Conservation (phyloP, 2,888 invertebrate species). For the Drosophila bunnanda region DNA sequence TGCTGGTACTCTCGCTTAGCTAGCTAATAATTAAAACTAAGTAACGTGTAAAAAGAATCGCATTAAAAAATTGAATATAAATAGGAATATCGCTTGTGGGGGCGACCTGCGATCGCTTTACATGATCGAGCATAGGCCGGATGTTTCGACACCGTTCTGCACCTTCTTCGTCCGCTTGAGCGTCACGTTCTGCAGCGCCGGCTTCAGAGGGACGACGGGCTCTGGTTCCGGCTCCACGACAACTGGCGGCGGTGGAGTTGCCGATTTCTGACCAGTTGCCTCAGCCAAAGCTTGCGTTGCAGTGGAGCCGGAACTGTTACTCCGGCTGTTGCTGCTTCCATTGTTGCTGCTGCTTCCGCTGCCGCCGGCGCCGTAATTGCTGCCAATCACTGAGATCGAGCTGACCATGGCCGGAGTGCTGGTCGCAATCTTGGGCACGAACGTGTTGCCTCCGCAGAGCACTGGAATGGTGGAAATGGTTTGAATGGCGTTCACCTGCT, state of each 20-base stretch:
- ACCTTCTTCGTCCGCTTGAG: conserved; percentile 90
- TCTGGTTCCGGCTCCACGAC: conserved; percentile 64
- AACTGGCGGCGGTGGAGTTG: conserved; percentile 57
- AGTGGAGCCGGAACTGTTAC: conserved; percentile 18
- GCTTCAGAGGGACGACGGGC: conserved; percentile 86
- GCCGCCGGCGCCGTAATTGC: conserved; percentile 70
- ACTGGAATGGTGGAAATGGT: conserved; percentile 84
- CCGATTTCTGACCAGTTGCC: conserved; percentile 37
- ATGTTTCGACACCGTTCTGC: conserved; percentile 91
- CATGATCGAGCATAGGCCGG: conserved; percentile 95
- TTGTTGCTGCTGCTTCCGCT: conserved; percentile 36
- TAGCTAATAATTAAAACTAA: conserved; percentile 69
- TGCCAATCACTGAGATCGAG: conserved; percentile 83
- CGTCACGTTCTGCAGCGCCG: conserved; percentile 87
- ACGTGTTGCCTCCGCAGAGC: conserved; percentile 82
- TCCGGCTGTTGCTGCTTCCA: conserved; percentile 33
- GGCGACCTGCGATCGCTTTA: conserved; percentile 81
- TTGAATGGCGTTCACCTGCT: conserved; percentile 72
- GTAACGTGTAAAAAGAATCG: conserved; percentile 72
- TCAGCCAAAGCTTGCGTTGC: conserved; percentile 18
- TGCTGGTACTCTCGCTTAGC: conserved; percentile 40
- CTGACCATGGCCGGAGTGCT: conserved; percentile 71
- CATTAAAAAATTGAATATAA: conserved; percentile 46
- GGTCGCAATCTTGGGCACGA: conserved; percentile 68
- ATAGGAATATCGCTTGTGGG: conserved; percentile 60